A percentile compares a stretch with the other conserved stretches of the same genome.
These are phyloP conservation scores for Vidua chalybeata DNA, from an alignment of 2,113 vertebrate genomes.

Conservation along the genomic window DNA sequence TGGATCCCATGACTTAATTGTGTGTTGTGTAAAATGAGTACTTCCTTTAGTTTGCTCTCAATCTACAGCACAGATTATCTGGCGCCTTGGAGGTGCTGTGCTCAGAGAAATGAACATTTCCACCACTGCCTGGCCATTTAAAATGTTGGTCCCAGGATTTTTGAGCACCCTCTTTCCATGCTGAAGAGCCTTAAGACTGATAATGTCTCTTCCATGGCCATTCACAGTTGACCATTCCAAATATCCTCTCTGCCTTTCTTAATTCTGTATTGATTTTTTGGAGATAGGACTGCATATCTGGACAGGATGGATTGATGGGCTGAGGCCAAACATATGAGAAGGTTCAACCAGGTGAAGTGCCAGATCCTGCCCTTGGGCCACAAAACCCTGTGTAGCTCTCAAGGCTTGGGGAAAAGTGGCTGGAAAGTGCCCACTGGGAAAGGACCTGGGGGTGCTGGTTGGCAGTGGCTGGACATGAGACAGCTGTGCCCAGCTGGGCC, in stretches of 20 bases:
- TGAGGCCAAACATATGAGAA: background rate
- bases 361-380: background rate
- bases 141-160: background rate
- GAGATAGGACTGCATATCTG: background rate
- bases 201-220: background rate
- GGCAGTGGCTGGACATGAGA: background rate
- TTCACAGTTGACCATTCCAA: background rate
- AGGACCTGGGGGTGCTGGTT: background rate
- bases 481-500: background rate
- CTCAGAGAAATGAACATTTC: background rate
- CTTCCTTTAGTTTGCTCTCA: conserved; percentile 37
- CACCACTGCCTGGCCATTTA: background rate
- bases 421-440: background rate
- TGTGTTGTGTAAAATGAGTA: conserved; percentile 7
- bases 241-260: background rate
- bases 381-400: background rate
- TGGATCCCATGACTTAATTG: conserved; percentile 54
- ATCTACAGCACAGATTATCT: background rate
- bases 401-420: background rate
- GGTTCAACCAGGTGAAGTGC: background rate
- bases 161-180: accelerated
- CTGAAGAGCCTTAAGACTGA: background rate
- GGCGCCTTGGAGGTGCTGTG: background rate
- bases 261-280: background rate
- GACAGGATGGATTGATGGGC: accelerated